phyloP scores from a whole-genome alignment of 2,113 vertebrate species.

The Hemiscyllium ocellatum region DNA sequence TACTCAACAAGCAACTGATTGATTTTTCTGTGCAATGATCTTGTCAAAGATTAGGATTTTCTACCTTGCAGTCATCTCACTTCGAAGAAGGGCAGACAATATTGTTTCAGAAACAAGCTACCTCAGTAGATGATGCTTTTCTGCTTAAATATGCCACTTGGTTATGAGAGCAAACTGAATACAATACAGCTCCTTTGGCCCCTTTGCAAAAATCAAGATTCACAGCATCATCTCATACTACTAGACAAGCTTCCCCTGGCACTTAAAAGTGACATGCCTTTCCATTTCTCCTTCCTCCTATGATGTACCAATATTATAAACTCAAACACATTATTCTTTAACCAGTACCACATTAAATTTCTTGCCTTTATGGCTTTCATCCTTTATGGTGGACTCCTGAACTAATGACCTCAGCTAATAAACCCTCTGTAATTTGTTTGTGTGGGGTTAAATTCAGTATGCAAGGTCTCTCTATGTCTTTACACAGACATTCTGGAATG shows the following conservation, averaged over 20 bases:
- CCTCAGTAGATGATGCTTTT: background rate
- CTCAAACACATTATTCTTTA: background rate
- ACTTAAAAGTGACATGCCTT: background rate
- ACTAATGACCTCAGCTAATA: background rate
- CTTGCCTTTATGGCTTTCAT: background rate
- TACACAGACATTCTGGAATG: too few species aligned
- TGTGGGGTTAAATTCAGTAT: too few species aligned
- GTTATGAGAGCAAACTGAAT: background rate
- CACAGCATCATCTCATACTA: background rate
- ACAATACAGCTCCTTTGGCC: background rate
- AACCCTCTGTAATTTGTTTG: too few species aligned
- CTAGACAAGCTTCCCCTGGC: background rate
- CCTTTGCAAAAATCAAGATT: background rate
- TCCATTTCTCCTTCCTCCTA: background rate
- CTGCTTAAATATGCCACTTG: background rate
- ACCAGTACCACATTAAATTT: background rate
- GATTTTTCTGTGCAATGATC: background rate
- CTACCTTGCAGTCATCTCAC: background rate
- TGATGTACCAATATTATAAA: background rate
- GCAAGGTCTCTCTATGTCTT: too few species aligned
- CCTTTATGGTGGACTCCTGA: background rate
- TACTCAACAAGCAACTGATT: background rate
- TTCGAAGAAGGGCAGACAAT: background rate
- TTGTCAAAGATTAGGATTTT: background rate
- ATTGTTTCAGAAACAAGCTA: background rate